phyloP scores from a whole-genome alignment of 2,113 vertebrate species.

The Myotis brandtii region DNA sequence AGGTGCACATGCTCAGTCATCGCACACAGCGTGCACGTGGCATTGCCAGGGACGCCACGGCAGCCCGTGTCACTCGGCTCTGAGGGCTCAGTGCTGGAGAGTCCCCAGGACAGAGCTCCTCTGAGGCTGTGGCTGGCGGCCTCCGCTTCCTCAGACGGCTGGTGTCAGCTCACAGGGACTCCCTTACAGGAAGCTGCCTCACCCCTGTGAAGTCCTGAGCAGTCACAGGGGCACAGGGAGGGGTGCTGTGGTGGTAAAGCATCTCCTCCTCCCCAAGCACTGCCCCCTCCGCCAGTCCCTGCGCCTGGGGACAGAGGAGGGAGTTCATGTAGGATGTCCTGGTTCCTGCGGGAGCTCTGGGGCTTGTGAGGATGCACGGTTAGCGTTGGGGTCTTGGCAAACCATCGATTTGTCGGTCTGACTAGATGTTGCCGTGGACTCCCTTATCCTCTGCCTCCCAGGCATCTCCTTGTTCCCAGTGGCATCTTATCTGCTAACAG shows the following conservation, averaged over 20 bases:
- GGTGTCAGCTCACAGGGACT: not conserved
- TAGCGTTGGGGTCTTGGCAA: not conserved
- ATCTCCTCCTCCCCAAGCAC: not conserved
- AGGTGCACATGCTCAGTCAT: not conserved
- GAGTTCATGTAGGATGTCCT: not conserved
- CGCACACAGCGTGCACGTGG: too few species aligned
- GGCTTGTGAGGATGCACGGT: not conserved
- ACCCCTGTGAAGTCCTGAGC: not conserved
- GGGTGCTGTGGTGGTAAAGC: not conserved
- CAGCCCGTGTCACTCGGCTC: not conserved
- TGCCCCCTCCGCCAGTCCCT: too few species aligned
- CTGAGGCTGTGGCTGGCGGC: not conserved
- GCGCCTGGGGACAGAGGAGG: too few species aligned
- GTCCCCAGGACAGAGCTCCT: not conserved
- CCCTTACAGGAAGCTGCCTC: not conserved
- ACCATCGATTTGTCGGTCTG: not conserved
- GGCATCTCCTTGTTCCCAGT: not conserved
- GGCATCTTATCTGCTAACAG: not conserved
- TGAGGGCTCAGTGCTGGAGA: not conserved
- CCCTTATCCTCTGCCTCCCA: not conserved
- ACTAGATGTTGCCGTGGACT: not conserved
- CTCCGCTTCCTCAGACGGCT: not conserved
- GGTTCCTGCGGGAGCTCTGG: not conserved
- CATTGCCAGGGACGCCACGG: not conserved
- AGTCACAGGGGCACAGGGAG: not conserved